Evolutionary conservation across 2,888 invertebrate species (phyloP), one percentile per base, ranked within the genome.

Genomic region (Timema podura): DNA sequence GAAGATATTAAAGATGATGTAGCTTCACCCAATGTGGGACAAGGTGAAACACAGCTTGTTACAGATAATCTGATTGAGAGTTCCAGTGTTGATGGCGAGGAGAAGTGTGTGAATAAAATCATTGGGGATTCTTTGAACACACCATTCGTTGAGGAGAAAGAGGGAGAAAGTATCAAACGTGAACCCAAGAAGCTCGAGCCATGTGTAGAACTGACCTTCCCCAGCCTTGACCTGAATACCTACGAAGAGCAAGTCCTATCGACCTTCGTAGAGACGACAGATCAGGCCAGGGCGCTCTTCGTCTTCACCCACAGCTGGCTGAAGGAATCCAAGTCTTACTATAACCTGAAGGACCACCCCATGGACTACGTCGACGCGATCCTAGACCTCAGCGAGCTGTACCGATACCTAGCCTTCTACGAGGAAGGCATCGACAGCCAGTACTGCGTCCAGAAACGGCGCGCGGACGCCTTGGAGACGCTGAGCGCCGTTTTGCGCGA

Each of bases 281-380:
- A 83, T 44, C 83, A 85, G 61, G 87, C 87, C 6, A 82, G 85
- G 68, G 81, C 81, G 65, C 77, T 87, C 1, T 87, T 87, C 76
- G 78, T 83, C 5, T 85, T 85, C 74, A 84, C 85, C 0, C 85
- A 87, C 75, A 85, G 84, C 72, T 87, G 87, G 87, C 76, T 88
- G 68, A 86, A 86, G 82, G 81, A 86, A 51, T 85, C 85, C 0
- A 84, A 86, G 73, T 81, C 84, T 68, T 87, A 83, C 76, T 87
- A 87, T 73, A 86, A 85, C 69, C 81, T 88, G 61, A 83, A 86
- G 71, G 85, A 87, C 74, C 83, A 84, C 76, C 84, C 87, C 0
- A 81, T 85, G 49, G 86, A 87, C 74, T 87, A 85, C 75, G 85
- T 87, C 69, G 85, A 87, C 61, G 84, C 85, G 71, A 84, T 86